These are phyloP conservation scores for Canis aureus DNA, from an alignment of 2,113 vertebrate genomes.

Conservation along the genomic window DNA sequence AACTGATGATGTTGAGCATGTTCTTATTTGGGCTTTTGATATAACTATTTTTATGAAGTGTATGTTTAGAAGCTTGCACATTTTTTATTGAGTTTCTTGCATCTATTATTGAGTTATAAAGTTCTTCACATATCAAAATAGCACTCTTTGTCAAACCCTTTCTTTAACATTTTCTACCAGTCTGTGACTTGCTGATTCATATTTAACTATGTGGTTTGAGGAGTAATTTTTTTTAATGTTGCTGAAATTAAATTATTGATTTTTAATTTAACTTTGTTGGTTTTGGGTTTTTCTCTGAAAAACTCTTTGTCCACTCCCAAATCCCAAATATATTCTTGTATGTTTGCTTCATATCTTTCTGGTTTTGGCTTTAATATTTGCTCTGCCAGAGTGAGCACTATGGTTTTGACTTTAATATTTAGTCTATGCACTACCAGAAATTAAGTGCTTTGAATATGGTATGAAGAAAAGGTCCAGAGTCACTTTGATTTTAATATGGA, in stretches of 20 bases:
- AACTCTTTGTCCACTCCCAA: background rate
- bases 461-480: background rate
- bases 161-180: background rate
- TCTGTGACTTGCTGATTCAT: background rate
- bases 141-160: background rate
- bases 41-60: background rate
- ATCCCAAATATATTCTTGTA: background rate
- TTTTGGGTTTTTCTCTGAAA: background rate
- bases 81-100: background rate
- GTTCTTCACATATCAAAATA: background rate
- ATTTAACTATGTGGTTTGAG: background rate
- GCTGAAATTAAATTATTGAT: background rate
- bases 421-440: background rate
- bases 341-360: background rate
- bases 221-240: background rate
- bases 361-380: background rate
- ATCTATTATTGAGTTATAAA: background rate
- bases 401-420: background rate
- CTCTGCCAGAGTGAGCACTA: background rate
- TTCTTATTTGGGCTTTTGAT: background rate
- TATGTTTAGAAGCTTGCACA: background rate
- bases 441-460: background rate
- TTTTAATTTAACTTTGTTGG: background rate
- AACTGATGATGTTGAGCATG: background rate
- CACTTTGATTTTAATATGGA: background rate